Evolutionary conservation across 2,888 invertebrate genomes (phyloP), one percentile per base, ranked within the genome.

Genomic region (Diplazon laetatorius): DNA sequence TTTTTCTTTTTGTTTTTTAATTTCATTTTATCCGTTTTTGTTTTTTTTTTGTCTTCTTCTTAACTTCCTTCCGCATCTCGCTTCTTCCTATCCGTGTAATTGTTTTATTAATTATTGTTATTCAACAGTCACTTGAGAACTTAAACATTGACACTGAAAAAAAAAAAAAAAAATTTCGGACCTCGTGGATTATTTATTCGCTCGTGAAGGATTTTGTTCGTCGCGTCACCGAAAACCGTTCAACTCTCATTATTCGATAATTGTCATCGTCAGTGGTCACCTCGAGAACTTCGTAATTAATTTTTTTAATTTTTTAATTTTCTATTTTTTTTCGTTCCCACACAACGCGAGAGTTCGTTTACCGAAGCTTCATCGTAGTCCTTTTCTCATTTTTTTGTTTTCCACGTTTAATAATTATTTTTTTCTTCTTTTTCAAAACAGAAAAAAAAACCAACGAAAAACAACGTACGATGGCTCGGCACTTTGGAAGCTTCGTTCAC

Each of bases 141-240:
- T 81, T 80, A 85, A 87, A 85, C 84, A 86, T 85, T 85, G 84
- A 83, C 83, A 85, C 83, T 82, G n/a, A n/a, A n/a, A n/a, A n/a
- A n/a, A n/a, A n/a, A 30, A 30, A 30, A 30, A 84, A 82, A 85
- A 83, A 83, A 82, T 87, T 84, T 78, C 80, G 75, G 82, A 84
- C 57, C 79, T 83, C 68, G 44, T 42, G 55, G 55, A 6, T 20
- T 2, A 42, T 63, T 50, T 37, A 62, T 55, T 37, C 20, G 42
- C 52, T 46, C 63, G 55, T 48, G 60, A 59, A 12, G 52, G 65
- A 63, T 30, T 55, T 55, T 30, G 44, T 50, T 50, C 48, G 25
- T 74, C 66, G 62, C 50, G 66, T 72, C 76, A 70, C 59, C 70
- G 60, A 76, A 66, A 65, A n/a, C n/a, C n/a, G 65, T 80, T 62